Base-by-base conservation (phyloP, 2,888 invertebrate genomes). In the Drosophila robusta region DNA sequence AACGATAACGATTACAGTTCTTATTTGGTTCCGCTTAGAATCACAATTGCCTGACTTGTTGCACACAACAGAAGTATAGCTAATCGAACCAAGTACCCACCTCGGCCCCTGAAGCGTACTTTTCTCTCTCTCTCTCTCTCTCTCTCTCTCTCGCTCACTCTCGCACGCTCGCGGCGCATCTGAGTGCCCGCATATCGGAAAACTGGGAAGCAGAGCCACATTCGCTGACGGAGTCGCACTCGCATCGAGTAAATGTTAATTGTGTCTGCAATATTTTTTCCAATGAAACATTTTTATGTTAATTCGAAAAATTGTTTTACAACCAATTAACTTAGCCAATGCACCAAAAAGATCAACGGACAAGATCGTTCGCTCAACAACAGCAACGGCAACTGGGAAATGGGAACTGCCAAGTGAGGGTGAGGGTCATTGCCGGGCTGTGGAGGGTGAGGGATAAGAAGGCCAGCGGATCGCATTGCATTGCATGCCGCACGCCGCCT, bases 251-350 rank as follows among this genome's bases (percentile, higher is more conserved):
- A 75, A 75, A 75, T 73, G 76, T 76, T 76, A 76, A 77, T 75
- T 75, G 71, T 71, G 71, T 75, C 71, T 75, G 75, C 75, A 75
- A 83, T 81, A 82, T 80, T 65, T 85, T 84, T 86, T 82, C 87
- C 87, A 80, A 86, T 86, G 85, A 86, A 87, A 87, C 85, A 87
- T 86, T 85, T 86, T 86, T 87, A 87, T 87, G 88, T 86, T 88
- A 87, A 87, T 87, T 83, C 86, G 82, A 83, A 86, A 87, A 87
- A 85, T 87, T 87, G 81, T 87, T 87, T 84, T 87, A 87, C 86
- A 86, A 87, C 84, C 87, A 90, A 90, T 90, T 90, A 90, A 90
- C 87, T 82, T 86, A 77, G 87, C 82, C 90, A 90, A 90, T 90
- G 87, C 79, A 80, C 80, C 87, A 87, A 81, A 89, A 90, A 90